phyloP scores from a whole-genome alignment of 2,888 invertebrate species.

The Brenthis daphne region DNA sequence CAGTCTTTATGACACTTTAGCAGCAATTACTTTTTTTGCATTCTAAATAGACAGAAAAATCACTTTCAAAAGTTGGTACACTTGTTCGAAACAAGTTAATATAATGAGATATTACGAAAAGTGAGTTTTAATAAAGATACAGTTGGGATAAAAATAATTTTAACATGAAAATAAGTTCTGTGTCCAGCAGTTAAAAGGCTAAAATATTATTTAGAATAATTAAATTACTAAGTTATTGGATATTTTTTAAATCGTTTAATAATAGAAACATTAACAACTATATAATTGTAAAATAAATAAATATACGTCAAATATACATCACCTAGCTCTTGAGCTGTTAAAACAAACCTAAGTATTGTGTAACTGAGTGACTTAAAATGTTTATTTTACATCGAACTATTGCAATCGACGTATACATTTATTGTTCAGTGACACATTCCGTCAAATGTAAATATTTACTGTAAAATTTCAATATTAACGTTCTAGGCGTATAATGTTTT shows the following conservation, averaged over 20 bases:
- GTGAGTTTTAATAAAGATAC: too few species aligned
- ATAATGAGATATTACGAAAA: not conserved
- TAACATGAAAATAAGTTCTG: too few species aligned
- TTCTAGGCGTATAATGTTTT: too few species aligned
- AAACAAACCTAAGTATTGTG: conserved; percentile 22
- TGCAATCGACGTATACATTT: too few species aligned
- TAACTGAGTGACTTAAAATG: not conserved
- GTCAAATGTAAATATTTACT: too few species aligned
- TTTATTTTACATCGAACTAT: not conserved
- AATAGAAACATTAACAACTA: not conserved
- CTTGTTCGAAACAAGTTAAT: not conserved
- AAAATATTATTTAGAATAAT: too few species aligned
- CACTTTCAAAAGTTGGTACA: too few species aligned
- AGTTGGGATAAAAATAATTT: too few species aligned
- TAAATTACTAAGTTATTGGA: not conserved
- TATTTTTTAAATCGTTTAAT: not conserved
- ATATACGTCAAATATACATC: conserved; percentile 3
- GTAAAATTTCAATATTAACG: too few species aligned
- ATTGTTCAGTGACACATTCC: too few species aligned
- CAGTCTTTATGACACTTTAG: not conserved
- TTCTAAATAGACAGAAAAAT: not conserved
- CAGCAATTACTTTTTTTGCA: not conserved
- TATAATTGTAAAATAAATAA: not conserved
- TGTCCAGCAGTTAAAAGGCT: too few species aligned
- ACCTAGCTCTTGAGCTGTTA: conserved; percentile 1